Conservation (phyloP, 37 sponge, comb jelly and placozoan species). For the Aplysina aerophoba region DNA sequence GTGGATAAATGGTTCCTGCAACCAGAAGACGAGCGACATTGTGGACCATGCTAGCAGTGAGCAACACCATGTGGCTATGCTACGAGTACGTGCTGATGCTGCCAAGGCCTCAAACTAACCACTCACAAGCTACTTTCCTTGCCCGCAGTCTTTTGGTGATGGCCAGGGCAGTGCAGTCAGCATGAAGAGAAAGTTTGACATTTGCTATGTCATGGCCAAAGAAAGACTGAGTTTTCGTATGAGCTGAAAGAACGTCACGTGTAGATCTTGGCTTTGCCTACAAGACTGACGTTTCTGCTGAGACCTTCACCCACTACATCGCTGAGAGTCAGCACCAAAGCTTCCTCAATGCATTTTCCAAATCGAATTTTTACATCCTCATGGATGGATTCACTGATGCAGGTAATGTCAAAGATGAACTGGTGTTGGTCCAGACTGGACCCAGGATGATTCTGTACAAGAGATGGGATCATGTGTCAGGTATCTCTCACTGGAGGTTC, state of each 20-base stretch:
- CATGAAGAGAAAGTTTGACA: constrained; percentile 46
- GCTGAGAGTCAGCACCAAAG: background rate
- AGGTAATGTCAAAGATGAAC: constrained; percentile 57
- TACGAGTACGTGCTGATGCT: background rate
- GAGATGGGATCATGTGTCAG: constrained; percentile 26
- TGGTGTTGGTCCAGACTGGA: constrained; percentile 34
- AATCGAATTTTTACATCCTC: constrained; percentile 45
- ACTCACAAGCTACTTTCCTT: constrained; percentile 37
- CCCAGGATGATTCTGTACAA: background rate
- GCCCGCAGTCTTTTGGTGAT: constrained; percentile 32
- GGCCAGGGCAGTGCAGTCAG: constrained; percentile 9
- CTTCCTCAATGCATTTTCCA: constrained; percentile 12
- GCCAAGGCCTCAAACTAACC: constrained; percentile 40
- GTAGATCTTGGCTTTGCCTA: background rate
- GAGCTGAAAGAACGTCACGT: background rate
- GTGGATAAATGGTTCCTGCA: constrained; percentile 67
- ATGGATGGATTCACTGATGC: constrained; percentile 65
- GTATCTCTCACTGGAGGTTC: background rate
- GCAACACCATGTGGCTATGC: constrained; percentile 57
- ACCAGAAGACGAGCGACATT: constrained; percentile 67
- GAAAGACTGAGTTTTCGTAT: constrained; percentile 37
- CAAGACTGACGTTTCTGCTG: background rate
- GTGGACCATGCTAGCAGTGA: constrained; percentile 56
- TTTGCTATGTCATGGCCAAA: constrained; percentile 38
- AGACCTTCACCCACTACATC: constrained; percentile 5